Base-by-base conservation (phyloP, 2,113 vertebrate species). In the Pseudopodoces humilis region DNA sequence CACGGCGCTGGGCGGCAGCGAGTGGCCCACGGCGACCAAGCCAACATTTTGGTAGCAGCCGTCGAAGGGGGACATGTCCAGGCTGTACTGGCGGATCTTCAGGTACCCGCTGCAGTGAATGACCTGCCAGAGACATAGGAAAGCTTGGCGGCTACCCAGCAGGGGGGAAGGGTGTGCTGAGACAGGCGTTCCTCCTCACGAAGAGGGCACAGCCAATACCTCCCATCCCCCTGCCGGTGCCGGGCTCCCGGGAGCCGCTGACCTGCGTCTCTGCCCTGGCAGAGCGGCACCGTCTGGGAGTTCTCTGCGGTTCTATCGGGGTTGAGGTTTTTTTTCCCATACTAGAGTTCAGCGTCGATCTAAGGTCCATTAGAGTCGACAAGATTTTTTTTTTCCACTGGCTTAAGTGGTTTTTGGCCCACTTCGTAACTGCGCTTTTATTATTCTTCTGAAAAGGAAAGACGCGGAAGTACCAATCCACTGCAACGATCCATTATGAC, bases 41-140 rank as follows among this genome's bases (percentile, higher is more conserved):
- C 99, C 99, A 89, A 99, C 99, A 21, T 99, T 99, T 98, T 99
- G 99, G 96, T 99, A 99, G 97, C 99, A 99, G 94, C 99, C 99
- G 21, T 99, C 99, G 20, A 99, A 99, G 19, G 99, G 99, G 3
- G 99, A 99, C 99, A 99, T 99, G 96, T 99, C 99, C 94, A 99
- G 88, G 91, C 99, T 99, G 97, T 99, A 99, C 97, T 99, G 99
- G 33, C 99, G 99, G 94, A 99, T 99, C 98, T 99, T 99, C 96
- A 99, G 97, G 97, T 99, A 99, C 65, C 99, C 99, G 23, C 99
- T 99, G 97, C 99, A 99, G 94, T 99, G 99, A 91, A 99, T 99
- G 52, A 99, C 99, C 99, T 99, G 96, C 18, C 69, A 25, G 56
- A 69, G 84, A 88, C 77, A 96, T 7, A 55, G 31, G 15, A 76